Conservation (phyloP, 2,888 invertebrate genomes). For the Platycnemis pennipes region DNA sequence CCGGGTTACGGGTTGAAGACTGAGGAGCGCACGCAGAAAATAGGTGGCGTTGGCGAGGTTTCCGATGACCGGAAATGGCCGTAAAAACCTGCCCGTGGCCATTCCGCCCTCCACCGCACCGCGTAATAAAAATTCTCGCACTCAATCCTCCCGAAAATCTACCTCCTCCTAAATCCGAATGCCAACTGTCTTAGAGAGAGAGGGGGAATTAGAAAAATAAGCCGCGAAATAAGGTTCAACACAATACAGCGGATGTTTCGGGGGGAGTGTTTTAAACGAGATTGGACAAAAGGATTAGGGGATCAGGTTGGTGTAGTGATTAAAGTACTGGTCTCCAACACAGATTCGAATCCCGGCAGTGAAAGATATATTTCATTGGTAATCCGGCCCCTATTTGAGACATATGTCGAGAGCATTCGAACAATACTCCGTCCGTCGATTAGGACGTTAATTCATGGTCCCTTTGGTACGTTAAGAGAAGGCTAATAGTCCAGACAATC, state of each 20-base stretch:
- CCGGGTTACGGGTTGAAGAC: no score
- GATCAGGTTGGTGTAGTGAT: neutral
- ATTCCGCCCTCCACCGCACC: neutral
- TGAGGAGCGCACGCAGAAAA: no score
- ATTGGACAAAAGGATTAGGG: neutral
- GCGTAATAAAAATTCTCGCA: neutral
- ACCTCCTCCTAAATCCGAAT: no score
- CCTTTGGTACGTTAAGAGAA: no score
- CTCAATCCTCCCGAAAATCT: neutral
- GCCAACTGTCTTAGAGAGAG: neutral
- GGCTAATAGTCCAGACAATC: no score
- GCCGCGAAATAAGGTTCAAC: neutral
- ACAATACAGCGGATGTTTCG: neutral
- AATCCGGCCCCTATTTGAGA: no score
- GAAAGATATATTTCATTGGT: no score
- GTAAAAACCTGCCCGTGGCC: neutral
- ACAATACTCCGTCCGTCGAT: no score
- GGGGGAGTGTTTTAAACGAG: neutral
- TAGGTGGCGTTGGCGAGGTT: neutral
- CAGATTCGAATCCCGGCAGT: no score
- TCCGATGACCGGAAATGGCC: conserved; percentile 8
- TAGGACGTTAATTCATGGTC: no score
- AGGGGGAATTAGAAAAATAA: neutral
- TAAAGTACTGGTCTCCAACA: neutral
- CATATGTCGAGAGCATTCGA: no score